Evolutionary conservation across 2,113 vertebrate genomes (phyloP).

Genomic region (Plecturocebus donacophilus): DNA sequence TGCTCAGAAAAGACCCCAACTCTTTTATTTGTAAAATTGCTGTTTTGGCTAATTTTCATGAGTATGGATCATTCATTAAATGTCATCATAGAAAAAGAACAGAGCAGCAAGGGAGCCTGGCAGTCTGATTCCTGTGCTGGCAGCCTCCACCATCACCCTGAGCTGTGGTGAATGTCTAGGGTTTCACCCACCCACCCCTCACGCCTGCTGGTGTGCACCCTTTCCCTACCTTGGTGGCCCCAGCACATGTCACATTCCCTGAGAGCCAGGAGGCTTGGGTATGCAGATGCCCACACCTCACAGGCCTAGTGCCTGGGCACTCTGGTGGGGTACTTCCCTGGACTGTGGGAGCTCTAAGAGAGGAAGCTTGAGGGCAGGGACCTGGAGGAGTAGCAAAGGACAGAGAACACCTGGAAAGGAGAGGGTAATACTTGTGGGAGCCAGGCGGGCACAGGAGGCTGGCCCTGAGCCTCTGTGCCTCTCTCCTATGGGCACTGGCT

Average conservation of each 20-base stretch:
- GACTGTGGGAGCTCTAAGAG: not conserved
- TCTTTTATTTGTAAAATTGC: not conserved
- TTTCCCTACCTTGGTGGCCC: not conserved
- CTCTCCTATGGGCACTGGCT: not conserved
- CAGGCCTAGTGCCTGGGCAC: not conserved
- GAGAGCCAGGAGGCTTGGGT: not conserved
- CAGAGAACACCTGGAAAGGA: not conserved
- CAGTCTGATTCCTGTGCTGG: not conserved
- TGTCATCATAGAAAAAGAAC: not conserved
- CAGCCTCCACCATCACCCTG: accelerated
- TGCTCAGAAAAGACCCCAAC: not conserved
- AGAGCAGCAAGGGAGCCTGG: not conserved
- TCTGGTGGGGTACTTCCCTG: not conserved
- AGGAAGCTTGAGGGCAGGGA: not conserved
- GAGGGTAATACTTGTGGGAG: not conserved
- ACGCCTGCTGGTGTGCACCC: not conserved
- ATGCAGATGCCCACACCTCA: not conserved
- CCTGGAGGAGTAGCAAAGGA: not conserved
- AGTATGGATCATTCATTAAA: not conserved
- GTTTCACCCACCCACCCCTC: not conserved
- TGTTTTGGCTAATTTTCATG: not conserved
- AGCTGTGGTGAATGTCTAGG: not conserved
- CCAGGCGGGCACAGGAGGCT: not conserved
- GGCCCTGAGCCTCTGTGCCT: not conserved
- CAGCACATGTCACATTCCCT: not conserved